These are phyloP conservation scores for Melanotus villosus DNA, from an alignment of 2,888 invertebrate species.

Conservation along the genomic window DNA sequence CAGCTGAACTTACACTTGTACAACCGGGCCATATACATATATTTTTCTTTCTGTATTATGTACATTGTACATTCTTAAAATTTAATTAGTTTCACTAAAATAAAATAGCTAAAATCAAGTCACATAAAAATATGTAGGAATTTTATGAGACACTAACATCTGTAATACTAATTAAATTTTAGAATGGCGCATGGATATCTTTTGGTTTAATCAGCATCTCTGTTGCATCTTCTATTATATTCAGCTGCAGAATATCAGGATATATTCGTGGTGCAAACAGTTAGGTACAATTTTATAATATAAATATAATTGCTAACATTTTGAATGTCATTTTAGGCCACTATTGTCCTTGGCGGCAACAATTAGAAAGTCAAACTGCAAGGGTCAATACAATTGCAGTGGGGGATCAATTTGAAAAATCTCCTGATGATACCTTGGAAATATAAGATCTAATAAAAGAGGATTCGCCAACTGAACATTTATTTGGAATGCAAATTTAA, in stretches of 20 bases:
- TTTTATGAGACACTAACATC: no score
- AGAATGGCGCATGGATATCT: conserved; percentile 46
- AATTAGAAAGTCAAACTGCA: conserved; percentile 7
- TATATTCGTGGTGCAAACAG: conserved; percentile 45
- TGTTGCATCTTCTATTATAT: conserved; percentile 36
- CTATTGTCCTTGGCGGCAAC: conserved; percentile 9
- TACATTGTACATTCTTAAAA: no score
- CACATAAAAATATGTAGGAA: no score
- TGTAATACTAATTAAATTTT: conserved; percentile 9
- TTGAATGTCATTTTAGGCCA: not conserved
- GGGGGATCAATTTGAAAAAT: conserved; percentile 36
- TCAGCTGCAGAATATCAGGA: conserved; percentile 37
- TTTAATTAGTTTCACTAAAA: no score
- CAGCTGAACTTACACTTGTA: no score
- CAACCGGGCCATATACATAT: no score
- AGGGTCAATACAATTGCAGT: conserved; percentile 32
- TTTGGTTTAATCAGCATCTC: conserved; percentile 42
- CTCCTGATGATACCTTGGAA: conserved; percentile 28
- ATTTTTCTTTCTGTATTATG: no score
- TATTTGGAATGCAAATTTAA: conserved; percentile 49
- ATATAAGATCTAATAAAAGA: conserved; percentile 9
- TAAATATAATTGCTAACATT: not conserved
- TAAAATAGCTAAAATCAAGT: no score
- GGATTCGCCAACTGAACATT: conserved; percentile 34
- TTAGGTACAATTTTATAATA: conserved; percentile 19